Base-by-base conservation (phyloP, 2,113 vertebrate genomes). In the Corvus hawaiiensis region DNA sequence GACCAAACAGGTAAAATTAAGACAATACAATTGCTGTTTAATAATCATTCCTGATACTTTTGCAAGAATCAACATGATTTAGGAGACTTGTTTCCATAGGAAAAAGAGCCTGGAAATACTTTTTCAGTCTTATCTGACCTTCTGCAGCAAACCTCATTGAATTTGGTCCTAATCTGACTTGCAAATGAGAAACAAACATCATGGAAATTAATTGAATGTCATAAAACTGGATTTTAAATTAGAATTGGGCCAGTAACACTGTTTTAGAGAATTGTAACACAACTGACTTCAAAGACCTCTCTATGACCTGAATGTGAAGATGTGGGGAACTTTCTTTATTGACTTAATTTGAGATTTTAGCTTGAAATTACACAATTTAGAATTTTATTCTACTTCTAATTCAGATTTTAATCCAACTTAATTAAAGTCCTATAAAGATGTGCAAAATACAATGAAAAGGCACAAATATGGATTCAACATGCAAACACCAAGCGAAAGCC, bases 151-250 rank as follows among this genome's bases (percentile, higher is more conserved):
- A 89, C 49, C 16, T 88, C 64, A 46, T 7, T 61, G 49, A 28
- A 63, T 84, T 78, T 82, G 68, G 93, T 84, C 75, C 32, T 89
- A 80, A 94, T 93, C 76, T 93, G 48, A 41, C 46, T 64, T 78
- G 41, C 48, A 93, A 72, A 77, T 68, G 80, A 68, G 79, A 88
- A 81, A 59, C 4, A 93, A 87, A 89, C 58, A 82, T 89, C 44
- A 66, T 14, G 75, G 54, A 95, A 94, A 96, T 69, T 32, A 93
- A 87, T 76, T 90, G 94, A 92, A 95, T 95, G 73, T 37, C 88
- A 92, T 62, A 87, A 94, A 96, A 90, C 84, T 64, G 43, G 86
- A 78, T 96, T 86, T 90, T 64, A 73, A 78, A 76, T 92, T 56
- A 96, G 39, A 87, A 93, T 71, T 90, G 61, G 27, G 67, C 49